Evolutionary conservation across 2,797 vertebrate species (phyloP), one percentile per base, ranked within the genome.

Genomic region (Tenualosa thibaudeaui): DNA sequence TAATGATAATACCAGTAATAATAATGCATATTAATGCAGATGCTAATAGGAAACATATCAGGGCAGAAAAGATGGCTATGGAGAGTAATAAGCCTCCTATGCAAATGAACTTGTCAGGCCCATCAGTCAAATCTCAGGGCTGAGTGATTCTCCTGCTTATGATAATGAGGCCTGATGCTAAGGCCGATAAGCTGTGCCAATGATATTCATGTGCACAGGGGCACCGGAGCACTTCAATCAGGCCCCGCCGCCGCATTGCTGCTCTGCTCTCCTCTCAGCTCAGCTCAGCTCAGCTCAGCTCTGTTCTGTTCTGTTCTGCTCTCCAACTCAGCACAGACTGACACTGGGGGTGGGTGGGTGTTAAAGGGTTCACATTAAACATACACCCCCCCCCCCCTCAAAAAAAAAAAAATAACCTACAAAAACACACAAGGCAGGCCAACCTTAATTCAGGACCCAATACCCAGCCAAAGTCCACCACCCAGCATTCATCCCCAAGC

Each of bases 101-200:
- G 71, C 71, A 46, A 78, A 84, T 81, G 82, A 81, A 83, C 78
- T 85, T 87, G 81, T 86, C 75, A 81, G 65, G 54, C 65, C 88
- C 88, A 86, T 86, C 87, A 87, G 86, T 83, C 84, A 86, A 86
- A 88, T 88, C 85, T 82, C 82, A 87, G 75, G 82, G 86, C 81
- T 75, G 88, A 85, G 84, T 82, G 87, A 89, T 88, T 86, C 82
- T 75, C 68, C 87, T 85, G 60, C 81, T 87, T 84, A 87, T 82
- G 84, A 84, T 82, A 90, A 88, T 85, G 82, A 84, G 71, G 71
- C 19, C 24, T 86, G 83, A 83, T 56, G 50, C 82, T 81, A 81
- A 43, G 62, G 71, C 60, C 78, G 85, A 88, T 86, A 87, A 88
- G 78, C 65, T 54, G 85, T 26, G 85, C 65, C 60, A 62, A 85